These are phyloP conservation scores for Chauna torquata DNA, from an alignment of 2,113 vertebrate genomes.

Conservation along the genomic window DNA sequence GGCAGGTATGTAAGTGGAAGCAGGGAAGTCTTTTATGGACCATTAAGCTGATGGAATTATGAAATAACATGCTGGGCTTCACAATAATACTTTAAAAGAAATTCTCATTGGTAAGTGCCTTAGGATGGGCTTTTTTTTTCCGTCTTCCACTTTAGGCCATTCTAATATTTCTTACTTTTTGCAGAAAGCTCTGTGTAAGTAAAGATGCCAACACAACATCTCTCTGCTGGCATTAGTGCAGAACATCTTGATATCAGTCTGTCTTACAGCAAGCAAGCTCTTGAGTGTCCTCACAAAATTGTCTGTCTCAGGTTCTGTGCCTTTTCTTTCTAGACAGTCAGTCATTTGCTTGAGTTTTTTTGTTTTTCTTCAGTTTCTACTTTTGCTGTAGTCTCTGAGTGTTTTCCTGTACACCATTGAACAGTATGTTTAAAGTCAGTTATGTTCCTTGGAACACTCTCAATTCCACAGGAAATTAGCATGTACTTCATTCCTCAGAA, in stretches of 20 bases:
- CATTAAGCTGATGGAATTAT: conserved; percentile 45
- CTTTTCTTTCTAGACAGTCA: background rate
- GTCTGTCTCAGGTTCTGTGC: background rate
- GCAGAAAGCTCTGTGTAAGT: background rate
- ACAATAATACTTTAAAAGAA: background rate
- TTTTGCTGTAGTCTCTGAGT: background rate
- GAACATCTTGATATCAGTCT: background rate
- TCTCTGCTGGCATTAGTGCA: background rate
- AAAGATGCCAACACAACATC: background rate
- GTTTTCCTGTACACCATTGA: background rate
- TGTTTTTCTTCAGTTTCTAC: background rate
- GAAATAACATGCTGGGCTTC: conserved; percentile 3
- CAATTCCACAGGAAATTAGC: background rate
- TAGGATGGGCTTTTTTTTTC: background rate
- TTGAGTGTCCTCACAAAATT: background rate
- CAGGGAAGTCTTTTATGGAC: conserved; percentile 39
- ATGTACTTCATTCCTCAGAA: background rate
- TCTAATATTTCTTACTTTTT: background rate
- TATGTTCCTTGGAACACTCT: accelerated
- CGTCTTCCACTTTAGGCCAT: background rate
- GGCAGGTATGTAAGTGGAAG: conserved; percentile 45
- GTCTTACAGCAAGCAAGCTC: background rate
- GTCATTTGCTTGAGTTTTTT: background rate
- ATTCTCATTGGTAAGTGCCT: background rate
- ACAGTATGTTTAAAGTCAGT: background rate